Evolutionary conservation across 2,113 vertebrate species (phyloP), one percentile per base, ranked within the genome.

Genomic region (Podocnemis expansa): DNA sequence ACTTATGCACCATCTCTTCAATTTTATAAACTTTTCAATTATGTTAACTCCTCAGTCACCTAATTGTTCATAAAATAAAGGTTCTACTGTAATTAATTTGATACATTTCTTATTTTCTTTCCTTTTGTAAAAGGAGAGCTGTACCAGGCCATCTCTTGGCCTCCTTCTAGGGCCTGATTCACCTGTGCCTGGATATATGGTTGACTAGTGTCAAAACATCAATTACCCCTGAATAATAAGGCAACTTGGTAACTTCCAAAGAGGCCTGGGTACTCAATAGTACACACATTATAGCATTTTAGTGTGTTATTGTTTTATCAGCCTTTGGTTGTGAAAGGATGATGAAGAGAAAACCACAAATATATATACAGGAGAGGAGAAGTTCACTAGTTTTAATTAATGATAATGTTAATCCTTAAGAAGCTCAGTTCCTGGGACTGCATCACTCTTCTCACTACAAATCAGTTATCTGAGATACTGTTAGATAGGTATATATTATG

Each of bases 351-450:
- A 94, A 94, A 88, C 49, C 82, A 75, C 3, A 80, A 70, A 82
- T 81, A 95, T 89, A 84, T 94, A 84, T 82, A 45, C 24, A 76
- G 67, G 88, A 91, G 89, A 90, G 82, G 87, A 95, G 95, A 81
- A 1, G 2, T 51, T 93, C 95, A 73, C 78, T 54, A 94, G 87
- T 80, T 91, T 96, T 97, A 94, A 97, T 97, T 96, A 95, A 93
- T 93, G 17, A 90, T 84, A 89, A 91, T 29, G 31, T 31, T 83
- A 86, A 87, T 82, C 84, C 82, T 51, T 88, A 45, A 76, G 45
- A 76, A 45, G 73, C 22, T 76, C 25, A 27, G 89, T 85, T 80
- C 91, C 93, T 75, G 84, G 63, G 93, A 75, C 63, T 63, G 80
- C 90, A 90, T 75, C 84, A 90, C 78, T 90, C 78, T 76, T 85